Base-by-base conservation (phyloP, 1,140 invertebrate genomes). In the Drosophila willistoni region DNA sequence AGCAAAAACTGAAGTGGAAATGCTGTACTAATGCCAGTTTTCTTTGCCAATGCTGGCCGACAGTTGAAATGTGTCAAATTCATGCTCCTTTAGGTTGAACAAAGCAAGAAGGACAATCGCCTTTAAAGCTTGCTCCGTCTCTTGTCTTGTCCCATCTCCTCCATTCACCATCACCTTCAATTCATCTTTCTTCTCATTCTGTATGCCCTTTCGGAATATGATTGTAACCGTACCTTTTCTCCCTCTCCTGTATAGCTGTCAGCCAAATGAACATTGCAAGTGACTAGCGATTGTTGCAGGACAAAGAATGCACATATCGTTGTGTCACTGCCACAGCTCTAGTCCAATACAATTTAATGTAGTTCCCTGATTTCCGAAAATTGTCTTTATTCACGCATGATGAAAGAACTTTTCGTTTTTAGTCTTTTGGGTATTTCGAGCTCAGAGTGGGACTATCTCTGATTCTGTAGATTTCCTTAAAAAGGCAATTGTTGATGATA, bases 61-160 rank as follows among this genome's bases (percentile, higher is more conserved):
- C 57, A 44, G 69, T 69, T 68, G 66, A 69, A 68, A 68, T 51
- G 33, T 68, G 64, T 71, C 69, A 71, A 56, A 36, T 60, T 67
- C 65, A 71, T 47, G 44, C 34, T 41, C 51, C 41, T 67, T 65
- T 62, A 39, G 36, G 17, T 44, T 19, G 44, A 33, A 63, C 63
- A 69, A 66, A 69, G 44, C 44, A 51, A 19, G 14, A 59, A 39
- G 5, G 56, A 34, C 56, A 59, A 36, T 0, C 33, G 56, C n/a
- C 56, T 59, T 36, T 5, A 59, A 59, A 59, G 13, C 14, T 19
- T 12, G 17, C 19, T 51, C n/a, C 6, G 4, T 17, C 4, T 44
- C n/a, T 7, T 7, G n/a, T 42, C 41, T 14, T 14, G n/a, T 2
- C 14, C 17, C 17, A 7, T 10, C 6, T 47, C 14, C 4, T 7